phyloP scores from a whole-genome alignment of 2,888 invertebrate species.

The Epiblema foenella region DNA sequence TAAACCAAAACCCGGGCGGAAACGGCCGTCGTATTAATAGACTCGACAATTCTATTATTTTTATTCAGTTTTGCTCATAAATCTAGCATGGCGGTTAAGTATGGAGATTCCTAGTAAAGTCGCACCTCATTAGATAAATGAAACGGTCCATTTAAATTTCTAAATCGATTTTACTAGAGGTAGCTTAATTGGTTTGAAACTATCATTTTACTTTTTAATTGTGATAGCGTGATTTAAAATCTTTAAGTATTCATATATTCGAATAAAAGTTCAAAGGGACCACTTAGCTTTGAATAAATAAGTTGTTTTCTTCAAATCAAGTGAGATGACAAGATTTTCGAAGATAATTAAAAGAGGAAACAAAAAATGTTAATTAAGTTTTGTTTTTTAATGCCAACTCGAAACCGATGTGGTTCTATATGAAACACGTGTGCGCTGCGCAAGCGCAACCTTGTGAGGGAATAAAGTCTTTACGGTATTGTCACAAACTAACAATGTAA shows the following conservation, averaged over 20 bases:
- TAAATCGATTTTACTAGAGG: conserved; percentile 45
- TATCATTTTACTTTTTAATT: conserved; percentile 19
- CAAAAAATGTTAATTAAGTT: conserved; percentile 30
- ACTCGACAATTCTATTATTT: conserved; percentile 85
- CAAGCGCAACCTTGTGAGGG: neutral
- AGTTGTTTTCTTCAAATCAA: conserved; percentile 17
- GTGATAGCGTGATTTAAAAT: conserved; percentile 33
- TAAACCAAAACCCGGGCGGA: conserved; percentile 82
- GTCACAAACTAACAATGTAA: neutral
- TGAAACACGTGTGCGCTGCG: conserved; percentile 53
- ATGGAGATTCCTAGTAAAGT: conserved; percentile 72
- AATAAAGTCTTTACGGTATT: neutral
- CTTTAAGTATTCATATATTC: conserved; percentile 40
- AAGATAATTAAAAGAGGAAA: conserved; percentile 28
- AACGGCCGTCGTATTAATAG: conserved; percentile 83
- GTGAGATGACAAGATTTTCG: conserved; percentile 26
- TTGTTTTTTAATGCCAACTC: conserved; percentile 35
- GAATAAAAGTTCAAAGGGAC: conserved; percentile 14
- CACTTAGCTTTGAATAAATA: conserved; percentile 34
- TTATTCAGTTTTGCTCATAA: conserved; percentile 82
- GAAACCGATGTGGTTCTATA: conserved; percentile 54
- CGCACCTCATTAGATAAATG: conserved; percentile 72
- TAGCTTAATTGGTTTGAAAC: conserved; percentile 35
- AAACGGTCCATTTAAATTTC: conserved; percentile 59
- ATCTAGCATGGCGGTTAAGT: conserved; percentile 71